Conservation (phyloP, 2,888 invertebrate species). For the Uropetala carovei region DNA sequence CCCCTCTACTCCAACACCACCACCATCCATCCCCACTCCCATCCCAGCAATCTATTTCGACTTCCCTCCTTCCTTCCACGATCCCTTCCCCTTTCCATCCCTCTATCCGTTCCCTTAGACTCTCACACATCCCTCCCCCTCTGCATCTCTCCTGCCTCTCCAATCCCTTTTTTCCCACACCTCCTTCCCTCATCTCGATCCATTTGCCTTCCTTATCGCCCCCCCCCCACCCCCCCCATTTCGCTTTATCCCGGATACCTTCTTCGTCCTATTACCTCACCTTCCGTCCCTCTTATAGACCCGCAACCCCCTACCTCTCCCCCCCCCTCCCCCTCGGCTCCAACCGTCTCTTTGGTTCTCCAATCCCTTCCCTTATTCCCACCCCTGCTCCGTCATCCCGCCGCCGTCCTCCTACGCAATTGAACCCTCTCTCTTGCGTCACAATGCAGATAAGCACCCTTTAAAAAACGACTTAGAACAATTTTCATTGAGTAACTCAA, state of each 20-base stretch:
- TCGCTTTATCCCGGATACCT: background rate
- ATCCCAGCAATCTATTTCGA: conserved; percentile 22
- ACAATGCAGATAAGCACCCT: conserved; percentile 8
- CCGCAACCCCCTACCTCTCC: background rate
- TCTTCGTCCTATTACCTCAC: background rate
- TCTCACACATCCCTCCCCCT: background rate
- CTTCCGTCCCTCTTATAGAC: background rate
- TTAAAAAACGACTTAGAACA: background rate
- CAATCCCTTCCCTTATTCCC: background rate
- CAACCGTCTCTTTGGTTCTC: background rate
- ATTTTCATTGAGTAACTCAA: conserved; percentile 4
- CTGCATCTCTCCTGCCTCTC: background rate
- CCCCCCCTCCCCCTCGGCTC: background rate
- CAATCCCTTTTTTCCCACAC: background rate
- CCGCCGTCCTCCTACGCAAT: conserved; percentile 1
- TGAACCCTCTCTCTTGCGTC: background rate
- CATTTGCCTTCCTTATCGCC: background rate
- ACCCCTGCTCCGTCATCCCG: background rate
- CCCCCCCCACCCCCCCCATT: too few relatives aligned
- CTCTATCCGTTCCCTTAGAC: background rate
- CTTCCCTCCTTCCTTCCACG: background rate
- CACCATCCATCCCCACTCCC: conserved; percentile 6
- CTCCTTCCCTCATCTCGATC: background rate
- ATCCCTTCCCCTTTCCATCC: background rate
- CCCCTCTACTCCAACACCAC: background rate